Percentiles rank a stretch among this genome's conserved stretches.
Evolutionary conservation across 37 sponge, comb jelly and placozoan genomes (phyloP).

Genomic region (Theonella swinhoei): DNA sequence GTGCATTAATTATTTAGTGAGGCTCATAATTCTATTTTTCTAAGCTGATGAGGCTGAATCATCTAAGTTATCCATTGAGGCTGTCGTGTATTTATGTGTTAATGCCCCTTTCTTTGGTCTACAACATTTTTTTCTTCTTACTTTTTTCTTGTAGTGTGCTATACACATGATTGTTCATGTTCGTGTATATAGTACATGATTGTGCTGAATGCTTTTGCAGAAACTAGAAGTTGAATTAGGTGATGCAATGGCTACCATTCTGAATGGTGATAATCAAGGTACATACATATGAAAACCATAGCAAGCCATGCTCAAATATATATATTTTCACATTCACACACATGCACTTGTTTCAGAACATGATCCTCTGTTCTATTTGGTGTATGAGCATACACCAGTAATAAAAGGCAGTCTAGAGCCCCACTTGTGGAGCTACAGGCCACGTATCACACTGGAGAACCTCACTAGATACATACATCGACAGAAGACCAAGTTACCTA

Average conservation of each 20-base stretch:
- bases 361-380: constrained; percentile 60
- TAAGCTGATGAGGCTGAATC: too few species aligned
- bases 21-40: too few species aligned
- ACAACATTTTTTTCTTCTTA: too few species aligned
- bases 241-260: constrained; percentile 37
- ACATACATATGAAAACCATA: neutral
- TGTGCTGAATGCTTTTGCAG: neutral
- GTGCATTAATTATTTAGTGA: too few species aligned
- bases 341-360: constrained; percentile 32
- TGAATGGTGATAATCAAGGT: constrained; percentile 68
- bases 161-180: too few species aligned
- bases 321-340: neutral
- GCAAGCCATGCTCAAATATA: neutral
- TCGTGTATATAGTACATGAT: neutral
- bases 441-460: constrained; percentile 66
- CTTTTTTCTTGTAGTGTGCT: too few species aligned
- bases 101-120: too few species aligned
- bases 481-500: constrained; percentile 31
- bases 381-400: constrained; percentile 53
- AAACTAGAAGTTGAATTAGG: constrained; percentile 6
- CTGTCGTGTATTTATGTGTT: too few species aligned
- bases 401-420: constrained; percentile 25
- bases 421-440: constrained; percentile 67
- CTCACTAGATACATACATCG: constrained; percentile 35
- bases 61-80: too few species aligned